phyloP scores from a whole-genome alignment of 2,113 vertebrate genomes.

The Triplophysa rosa region DNA sequence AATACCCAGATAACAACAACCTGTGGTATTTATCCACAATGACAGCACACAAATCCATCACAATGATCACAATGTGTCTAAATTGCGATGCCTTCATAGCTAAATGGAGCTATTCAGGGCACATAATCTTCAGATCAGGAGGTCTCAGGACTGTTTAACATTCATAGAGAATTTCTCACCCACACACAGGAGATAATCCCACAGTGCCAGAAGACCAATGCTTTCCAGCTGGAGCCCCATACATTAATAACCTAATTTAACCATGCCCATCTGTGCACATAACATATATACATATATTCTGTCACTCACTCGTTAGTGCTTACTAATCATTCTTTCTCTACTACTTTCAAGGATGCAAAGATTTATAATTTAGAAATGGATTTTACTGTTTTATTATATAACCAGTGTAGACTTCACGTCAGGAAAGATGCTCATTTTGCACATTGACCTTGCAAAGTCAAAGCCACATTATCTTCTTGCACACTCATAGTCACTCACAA shows the following conservation, averaged over 20 bases:
- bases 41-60: conserved; percentile 18
- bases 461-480: conserved; percentile 36
- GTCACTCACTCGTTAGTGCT: not conserved
- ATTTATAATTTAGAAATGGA: not conserved
- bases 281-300: not conserved
- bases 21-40: conserved; percentile 1
- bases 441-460: not conserved
- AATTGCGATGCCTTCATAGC: conserved; percentile 16
- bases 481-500: not conserved
- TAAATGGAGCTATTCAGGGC: conserved; percentile 13
- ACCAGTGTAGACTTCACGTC: not conserved
- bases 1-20: not conserved
- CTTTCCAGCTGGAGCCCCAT: conserved; percentile 5
- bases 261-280: conserved; percentile 6
- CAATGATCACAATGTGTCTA: not conserved
- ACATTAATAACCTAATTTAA: conserved; percentile 32
- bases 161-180: conserved; percentile 36
- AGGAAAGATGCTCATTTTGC: conserved; percentile 1
- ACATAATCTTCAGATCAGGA: conserved; percentile 33
- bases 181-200: conserved; percentile 21
- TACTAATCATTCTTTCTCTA: too few species aligned
- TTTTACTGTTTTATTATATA: not conserved
- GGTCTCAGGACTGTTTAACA: conserved; percentile 35
- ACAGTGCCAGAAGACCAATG: not conserved
- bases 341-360: too few species aligned